Conservation (phyloP, 35 echinoderm and acorn worm genomes). For the Strongylocentrotus purpuratus region DNA sequence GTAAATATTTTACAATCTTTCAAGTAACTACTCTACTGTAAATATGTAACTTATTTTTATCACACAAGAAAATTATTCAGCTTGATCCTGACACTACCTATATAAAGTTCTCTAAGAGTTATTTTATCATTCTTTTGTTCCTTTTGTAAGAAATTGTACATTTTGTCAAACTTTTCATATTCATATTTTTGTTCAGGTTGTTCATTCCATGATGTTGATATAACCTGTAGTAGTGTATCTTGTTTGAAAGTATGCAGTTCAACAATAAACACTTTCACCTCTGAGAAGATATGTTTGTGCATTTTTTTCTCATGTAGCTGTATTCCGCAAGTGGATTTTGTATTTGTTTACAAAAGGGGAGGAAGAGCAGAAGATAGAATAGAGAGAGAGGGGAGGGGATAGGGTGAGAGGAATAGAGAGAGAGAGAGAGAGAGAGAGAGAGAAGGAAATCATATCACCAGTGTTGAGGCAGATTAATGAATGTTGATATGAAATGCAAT, state of each 20-base stretch:
- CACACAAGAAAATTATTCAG: not conserved
- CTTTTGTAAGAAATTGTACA: constrained; percentile 3
- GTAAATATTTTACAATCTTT: not conserved
- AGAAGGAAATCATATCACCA: not conserved
- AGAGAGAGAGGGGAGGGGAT: no score
- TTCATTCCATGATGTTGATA: not conserved
- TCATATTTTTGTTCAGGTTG: not conserved
- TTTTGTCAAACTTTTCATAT: not conserved
- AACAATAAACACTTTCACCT: constrained; percentile 5
- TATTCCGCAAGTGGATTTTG: no score
- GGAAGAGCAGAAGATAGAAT: not conserved
- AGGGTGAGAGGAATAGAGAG: not conserved
- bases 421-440: not conserved
- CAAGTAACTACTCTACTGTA: not conserved
- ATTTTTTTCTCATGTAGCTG: no score
- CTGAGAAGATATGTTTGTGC: not conserved
- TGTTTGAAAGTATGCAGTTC: constrained; percentile 1
- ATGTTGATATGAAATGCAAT: no score
- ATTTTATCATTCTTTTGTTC: not conserved
- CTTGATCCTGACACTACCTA: not conserved
- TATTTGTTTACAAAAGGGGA: not conserved
- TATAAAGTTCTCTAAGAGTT: not conserved
- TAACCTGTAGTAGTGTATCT: not conserved
- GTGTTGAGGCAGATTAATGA: no score
- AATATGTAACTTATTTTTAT: constrained; percentile 11